Percentiles rank a stretch among this genome's conserved stretches.
Conservation (phyloP, 2,888 invertebrate species). For the Pherbina coryleti region DNA sequence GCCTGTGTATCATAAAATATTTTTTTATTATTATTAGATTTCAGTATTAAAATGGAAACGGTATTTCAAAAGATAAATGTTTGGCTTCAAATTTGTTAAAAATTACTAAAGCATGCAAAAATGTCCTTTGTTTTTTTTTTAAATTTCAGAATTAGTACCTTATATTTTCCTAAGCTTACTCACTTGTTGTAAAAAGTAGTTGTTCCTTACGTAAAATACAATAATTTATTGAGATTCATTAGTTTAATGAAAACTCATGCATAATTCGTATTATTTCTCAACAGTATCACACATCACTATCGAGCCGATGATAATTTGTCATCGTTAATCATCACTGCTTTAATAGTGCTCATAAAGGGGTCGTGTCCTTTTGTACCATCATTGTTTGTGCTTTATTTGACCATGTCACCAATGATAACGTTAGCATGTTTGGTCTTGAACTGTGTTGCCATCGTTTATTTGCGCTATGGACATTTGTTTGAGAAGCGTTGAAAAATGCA, state of each 20-base stretch:
- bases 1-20: too few relatives aligned
- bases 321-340: slow-evolving; percentile 51
- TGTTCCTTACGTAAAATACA: neutral
- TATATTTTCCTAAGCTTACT: neutral
- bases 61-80: too few relatives aligned
- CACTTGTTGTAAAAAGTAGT: neutral
- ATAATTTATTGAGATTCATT: neutral
- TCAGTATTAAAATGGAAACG: too few relatives aligned
- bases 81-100: too few relatives aligned
- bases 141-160: too few relatives aligned
- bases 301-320: slow-evolving; percentile 44
- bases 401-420: slow-evolving; percentile 65
- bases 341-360: slow-evolving; percentile 63
- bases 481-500: slow-evolving; percentile 5
- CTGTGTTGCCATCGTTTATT: slow-evolving; percentile 59
- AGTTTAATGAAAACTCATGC: neutral
- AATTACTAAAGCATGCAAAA: too few relatives aligned
- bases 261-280: slow-evolving; percentile 42
- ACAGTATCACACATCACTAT: slow-evolving; percentile 58
- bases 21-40: too few relatives aligned
- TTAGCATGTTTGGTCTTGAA: slow-evolving; percentile 65
- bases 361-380: slow-evolving; percentile 66
- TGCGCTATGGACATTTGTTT: slow-evolving; percentile 57
- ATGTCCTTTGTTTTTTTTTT: too few relatives aligned
- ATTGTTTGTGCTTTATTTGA: slow-evolving; percentile 63